Conservation (phyloP, 2,888 invertebrate species). For the Hemaris fuciformis region DNA sequence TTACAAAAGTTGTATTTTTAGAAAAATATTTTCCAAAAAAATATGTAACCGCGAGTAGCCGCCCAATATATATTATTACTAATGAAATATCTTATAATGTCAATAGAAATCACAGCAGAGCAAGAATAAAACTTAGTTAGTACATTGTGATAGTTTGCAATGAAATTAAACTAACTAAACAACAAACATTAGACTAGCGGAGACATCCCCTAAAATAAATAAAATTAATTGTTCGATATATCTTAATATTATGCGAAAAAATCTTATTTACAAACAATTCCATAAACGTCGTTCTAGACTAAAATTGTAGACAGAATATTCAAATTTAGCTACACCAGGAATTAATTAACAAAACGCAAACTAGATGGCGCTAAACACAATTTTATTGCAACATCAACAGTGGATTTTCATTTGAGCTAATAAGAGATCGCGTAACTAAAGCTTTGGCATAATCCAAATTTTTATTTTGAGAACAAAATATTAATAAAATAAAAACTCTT, state of each 20-base stretch:
- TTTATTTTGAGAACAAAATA: conserved; percentile 21
- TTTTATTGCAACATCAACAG: neutral
- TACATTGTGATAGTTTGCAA: conserved; percentile 37
- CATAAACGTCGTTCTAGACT: conserved; percentile 27
- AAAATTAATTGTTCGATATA: conserved; percentile 51
- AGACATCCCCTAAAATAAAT: conserved; percentile 42
- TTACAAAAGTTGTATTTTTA: too few relatives aligned
- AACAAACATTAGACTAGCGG: conserved; percentile 51
- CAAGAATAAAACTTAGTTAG: conserved; percentile 40
- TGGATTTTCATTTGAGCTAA: conserved; percentile 20
- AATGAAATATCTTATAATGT: conserved; percentile 27
- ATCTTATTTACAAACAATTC: conserved; percentile 42
- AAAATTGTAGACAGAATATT: neutral
- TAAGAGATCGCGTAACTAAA: conserved; percentile 21
- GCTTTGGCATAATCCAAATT: conserved; percentile 69
- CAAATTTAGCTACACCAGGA: neutral
- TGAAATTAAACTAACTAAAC: conserved; percentile 20
- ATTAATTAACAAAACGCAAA: neutral
- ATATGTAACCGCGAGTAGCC: neutral
- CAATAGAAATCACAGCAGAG: conserved; percentile 73
- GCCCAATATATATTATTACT: neutral
- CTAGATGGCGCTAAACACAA: neutral
- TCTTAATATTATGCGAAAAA: conserved; percentile 20
- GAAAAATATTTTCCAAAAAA: too few relatives aligned
- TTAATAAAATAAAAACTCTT: conserved; percentile 3